phyloP scores from a whole-genome alignment of 2,797 vertebrate genomes.

The Nothura maculosa region DNA sequence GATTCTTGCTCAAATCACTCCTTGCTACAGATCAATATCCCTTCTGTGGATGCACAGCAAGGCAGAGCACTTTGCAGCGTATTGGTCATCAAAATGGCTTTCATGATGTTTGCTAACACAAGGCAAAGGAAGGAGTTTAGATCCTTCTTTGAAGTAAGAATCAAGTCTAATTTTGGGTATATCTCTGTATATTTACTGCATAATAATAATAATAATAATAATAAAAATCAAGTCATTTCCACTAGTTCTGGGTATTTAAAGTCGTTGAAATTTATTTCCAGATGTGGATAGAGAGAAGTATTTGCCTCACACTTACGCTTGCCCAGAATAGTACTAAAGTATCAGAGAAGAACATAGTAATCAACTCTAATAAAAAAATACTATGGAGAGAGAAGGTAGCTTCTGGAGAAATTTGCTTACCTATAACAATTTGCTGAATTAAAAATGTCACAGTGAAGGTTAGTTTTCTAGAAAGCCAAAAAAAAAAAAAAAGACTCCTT shows the following conservation, averaged over 20 bases:
- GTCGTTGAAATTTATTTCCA: background rate
- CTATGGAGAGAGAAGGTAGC: background rate
- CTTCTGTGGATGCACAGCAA: rapidly evolving
- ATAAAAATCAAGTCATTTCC: background rate
- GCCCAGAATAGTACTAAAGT: background rate
- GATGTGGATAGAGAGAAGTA: background rate
- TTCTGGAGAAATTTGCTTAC: background rate
- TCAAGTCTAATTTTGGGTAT: background rate
- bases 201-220: background rate
- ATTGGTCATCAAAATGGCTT: background rate
- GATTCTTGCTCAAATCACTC: background rate
- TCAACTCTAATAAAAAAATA: background rate
- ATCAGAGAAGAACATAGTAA: background rate
- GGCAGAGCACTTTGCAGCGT: background rate
- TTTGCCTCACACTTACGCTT: background rate
- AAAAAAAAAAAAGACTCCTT: background rate
- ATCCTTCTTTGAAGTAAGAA: background rate
- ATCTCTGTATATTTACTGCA: background rate
- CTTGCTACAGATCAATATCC: background rate
- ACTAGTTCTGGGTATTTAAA: background rate
- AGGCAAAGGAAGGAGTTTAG: background rate
- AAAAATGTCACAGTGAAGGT: background rate
- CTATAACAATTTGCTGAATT: background rate
- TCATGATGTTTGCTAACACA: background rate
- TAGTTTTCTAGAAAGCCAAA: background rate